Conservation (phyloP, 2,113 vertebrate species). For the Halcyon malimbica region DNA sequence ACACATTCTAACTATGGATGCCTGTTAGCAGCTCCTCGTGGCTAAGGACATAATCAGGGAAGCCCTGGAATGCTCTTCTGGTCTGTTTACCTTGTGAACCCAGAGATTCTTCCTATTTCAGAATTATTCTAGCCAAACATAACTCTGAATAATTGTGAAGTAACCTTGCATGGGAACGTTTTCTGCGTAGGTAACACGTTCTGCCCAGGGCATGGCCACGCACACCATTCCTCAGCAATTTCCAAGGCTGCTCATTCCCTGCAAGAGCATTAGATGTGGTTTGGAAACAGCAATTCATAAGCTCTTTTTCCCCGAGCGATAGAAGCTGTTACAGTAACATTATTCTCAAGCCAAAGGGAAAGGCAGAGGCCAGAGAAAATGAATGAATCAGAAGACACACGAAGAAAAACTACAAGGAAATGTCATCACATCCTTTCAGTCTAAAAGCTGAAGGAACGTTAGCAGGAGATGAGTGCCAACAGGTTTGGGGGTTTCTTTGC, state of each 20-base stretch:
- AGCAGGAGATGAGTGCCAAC: background rate
- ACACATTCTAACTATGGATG: background rate
- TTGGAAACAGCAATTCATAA: background rate
- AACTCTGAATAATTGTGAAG: background rate
- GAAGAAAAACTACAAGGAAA: slow-evolving; percentile 6
- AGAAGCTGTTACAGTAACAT: background rate
- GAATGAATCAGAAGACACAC: background rate
- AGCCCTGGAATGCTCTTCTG: background rate
- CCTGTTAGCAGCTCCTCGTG: rapidly evolving
- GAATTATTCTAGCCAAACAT: background rate
- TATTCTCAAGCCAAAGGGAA: background rate
- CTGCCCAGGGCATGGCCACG: rapidly evolving
- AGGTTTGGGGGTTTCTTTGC: background rate
- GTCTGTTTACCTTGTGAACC: background rate
- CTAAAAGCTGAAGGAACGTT: background rate
- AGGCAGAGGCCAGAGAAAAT: slow-evolving; percentile 1
- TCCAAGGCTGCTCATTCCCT: background rate
- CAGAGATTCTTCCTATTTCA: background rate
- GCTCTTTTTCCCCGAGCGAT: background rate
- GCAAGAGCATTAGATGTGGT: background rate
- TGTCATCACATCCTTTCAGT: background rate
- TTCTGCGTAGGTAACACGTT: rapidly evolving
- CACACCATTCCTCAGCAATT: background rate
- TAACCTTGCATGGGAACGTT: rapidly evolving
- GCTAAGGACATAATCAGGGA: background rate